Evolutionary conservation across 1,140 invertebrate species (phyloP).

Genomic region (Bombus pascuorum): DNA sequence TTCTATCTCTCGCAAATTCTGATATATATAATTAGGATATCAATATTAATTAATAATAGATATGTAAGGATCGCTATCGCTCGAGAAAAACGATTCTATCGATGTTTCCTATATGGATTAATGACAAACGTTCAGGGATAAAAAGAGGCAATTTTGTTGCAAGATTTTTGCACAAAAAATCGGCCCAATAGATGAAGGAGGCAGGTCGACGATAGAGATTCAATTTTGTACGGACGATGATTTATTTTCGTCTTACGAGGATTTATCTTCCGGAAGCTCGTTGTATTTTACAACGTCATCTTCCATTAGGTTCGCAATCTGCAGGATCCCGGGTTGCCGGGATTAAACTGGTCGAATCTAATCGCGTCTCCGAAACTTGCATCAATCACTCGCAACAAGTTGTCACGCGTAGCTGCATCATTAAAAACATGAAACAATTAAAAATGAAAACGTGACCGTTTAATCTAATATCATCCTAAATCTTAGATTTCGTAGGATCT

Average conservation of each 20-base stretch:
- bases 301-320: constrained; percentile 60
- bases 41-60: background rate
- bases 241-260: constrained; percentile 59
- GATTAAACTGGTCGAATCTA: constrained; percentile 56
- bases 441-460: background rate
- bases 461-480: no score
- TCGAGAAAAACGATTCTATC: background rate
- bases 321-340: constrained; percentile 23
- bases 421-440: constrained; percentile 28
- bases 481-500: background rate
- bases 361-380: constrained; percentile 26
- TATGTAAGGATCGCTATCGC: background rate
- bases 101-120: constrained; percentile 8
- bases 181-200: constrained; percentile 10
- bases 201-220: constrained; percentile 47
- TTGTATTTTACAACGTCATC: constrained; percentile 65
- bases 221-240: constrained; percentile 61
- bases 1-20: background rate
- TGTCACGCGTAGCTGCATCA: background rate
- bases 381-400: constrained; percentile 43
- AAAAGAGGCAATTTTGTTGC: constrained; percentile 37
- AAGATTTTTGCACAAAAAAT: constrained; percentile 18
- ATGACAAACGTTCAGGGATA: constrained; percentile 7
- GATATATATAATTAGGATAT: background rate
- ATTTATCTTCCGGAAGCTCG: constrained; percentile 61